Evolutionary conservation across 2,888 invertebrate species (phyloP).

Genomic region (Drosophila flavopinicola): DNA sequence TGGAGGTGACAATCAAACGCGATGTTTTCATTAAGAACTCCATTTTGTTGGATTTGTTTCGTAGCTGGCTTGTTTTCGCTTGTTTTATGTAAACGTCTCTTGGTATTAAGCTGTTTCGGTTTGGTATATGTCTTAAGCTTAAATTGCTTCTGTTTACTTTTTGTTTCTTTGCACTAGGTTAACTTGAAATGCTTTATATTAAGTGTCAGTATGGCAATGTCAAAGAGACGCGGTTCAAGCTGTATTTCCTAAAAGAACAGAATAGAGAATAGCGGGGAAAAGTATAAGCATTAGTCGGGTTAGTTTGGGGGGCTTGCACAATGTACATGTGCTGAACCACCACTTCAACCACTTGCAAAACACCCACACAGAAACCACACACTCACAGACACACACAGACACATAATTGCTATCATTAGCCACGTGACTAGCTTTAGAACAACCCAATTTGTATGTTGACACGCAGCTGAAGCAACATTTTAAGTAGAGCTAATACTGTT

Average conservation of each 20-base stretch:
- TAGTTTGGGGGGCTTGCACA: not conserved
- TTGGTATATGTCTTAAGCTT: conserved; percentile 14
- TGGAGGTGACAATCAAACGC: conserved; percentile 82
- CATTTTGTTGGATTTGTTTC: conserved; percentile 68
- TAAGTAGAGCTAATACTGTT: conserved; percentile 2
- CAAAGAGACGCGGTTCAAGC: conserved; percentile 81
- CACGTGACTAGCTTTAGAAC: conserved; percentile 47
- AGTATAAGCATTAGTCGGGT: conserved; percentile 33
- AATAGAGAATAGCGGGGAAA: conserved; percentile 11
- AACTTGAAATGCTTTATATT: conserved; percentile 73
- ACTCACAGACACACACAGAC: not conserved
- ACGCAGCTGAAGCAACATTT: conserved; percentile 21
- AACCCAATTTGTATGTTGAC: conserved; percentile 9
- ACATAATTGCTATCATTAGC: conserved; percentile 12
- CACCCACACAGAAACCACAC: not conserved
- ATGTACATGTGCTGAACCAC: conserved; percentile 55
- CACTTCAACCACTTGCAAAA: conserved; percentile 61
- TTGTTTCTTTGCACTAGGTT: conserved; percentile 36
- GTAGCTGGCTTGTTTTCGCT: not conserved
- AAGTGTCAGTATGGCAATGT: conserved; percentile 82
- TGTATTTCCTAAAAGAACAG: conserved; percentile 81
- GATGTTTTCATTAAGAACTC: conserved; percentile 84
- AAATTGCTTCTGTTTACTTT: conserved; percentile 15
- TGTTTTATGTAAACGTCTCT: conserved; percentile 13
- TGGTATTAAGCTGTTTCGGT: conserved; percentile 12